These are phyloP conservation scores for Lomographa bimaculata DNA, from an alignment of 2,888 invertebrate genomes.

Conservation along the genomic window DNA sequence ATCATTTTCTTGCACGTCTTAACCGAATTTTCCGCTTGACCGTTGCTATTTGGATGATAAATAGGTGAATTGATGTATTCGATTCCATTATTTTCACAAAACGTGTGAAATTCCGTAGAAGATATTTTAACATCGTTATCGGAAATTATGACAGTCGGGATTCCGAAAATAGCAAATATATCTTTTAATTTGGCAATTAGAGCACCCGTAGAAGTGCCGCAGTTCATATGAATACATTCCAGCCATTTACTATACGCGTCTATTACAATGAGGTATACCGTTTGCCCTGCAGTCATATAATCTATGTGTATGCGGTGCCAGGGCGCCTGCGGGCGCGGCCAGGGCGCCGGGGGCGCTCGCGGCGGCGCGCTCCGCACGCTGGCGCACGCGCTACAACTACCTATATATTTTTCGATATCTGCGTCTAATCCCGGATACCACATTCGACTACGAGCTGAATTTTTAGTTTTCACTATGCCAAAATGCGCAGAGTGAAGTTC, in stretches of 20 bases:
- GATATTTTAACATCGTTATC: conserved; percentile 33
- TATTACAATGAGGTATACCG: conserved; percentile 22
- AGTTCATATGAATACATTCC: conserved; percentile 26
- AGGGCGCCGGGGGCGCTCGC: conserved; percentile 27
- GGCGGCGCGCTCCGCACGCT: conserved; percentile 20
- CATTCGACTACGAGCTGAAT: not conserved
- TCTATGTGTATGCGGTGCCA: conserved; percentile 31
- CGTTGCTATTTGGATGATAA: conserved; percentile 28
- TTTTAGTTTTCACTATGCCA: not conserved
- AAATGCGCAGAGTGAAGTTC: not conserved
- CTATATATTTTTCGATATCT: too few relatives aligned
- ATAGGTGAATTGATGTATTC: conserved; percentile 30
- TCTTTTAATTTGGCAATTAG: conserved; percentile 23
- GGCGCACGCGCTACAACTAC: conserved; percentile 9
- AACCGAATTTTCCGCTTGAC: conserved; percentile 24
- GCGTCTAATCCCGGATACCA: too few relatives aligned
- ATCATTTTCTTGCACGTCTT: conserved; percentile 32
- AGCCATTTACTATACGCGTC: conserved; percentile 29
- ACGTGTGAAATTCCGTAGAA: conserved; percentile 24
- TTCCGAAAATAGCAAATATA: conserved; percentile 26
- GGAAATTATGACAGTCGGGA: conserved; percentile 28
- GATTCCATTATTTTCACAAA: conserved; percentile 29
- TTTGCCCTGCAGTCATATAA: conserved; percentile 24
- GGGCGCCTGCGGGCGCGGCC: conserved; percentile 21
- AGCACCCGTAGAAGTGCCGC: conserved; percentile 17